These are phyloP conservation scores for Lytechinus pictus DNA, from an alignment of 35 echinoderm and acorn worm species.

Conservation along the genomic window DNA sequence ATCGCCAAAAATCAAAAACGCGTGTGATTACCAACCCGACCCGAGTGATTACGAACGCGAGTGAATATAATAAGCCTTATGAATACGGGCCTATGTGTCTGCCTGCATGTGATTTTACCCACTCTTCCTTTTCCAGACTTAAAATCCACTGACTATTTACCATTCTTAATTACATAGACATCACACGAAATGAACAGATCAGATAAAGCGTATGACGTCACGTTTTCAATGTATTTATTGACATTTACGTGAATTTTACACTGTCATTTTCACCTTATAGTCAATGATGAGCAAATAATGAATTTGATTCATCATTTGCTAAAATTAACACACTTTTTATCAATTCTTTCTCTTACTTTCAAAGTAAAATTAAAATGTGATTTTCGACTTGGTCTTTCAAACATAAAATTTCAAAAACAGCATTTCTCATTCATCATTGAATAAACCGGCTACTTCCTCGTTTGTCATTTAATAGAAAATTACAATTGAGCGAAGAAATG, in stretches of 20 bases:
- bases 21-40: no score
- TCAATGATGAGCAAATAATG: background rate
- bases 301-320: background rate
- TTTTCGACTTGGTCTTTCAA: background rate
- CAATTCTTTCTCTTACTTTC: background rate
- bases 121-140: no score
- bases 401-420: background rate
- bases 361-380: background rate
- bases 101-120: no score
- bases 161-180: no score
- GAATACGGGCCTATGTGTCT: no score
- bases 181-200: no score
- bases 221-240: background rate
- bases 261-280: background rate
- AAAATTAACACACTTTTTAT: background rate
- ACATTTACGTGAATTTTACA: background rate
- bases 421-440: background rate
- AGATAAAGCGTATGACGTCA: background rate
- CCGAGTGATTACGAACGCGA: no score
- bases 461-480: background rate
- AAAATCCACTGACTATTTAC: no score
- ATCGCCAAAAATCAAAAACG: no score
- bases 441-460: background rate
- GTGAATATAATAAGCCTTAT: no score
- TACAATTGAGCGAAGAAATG: background rate